Base-by-base conservation (phyloP, 2,113 vertebrate species). In the Tricholaema leucomelas region DNA sequence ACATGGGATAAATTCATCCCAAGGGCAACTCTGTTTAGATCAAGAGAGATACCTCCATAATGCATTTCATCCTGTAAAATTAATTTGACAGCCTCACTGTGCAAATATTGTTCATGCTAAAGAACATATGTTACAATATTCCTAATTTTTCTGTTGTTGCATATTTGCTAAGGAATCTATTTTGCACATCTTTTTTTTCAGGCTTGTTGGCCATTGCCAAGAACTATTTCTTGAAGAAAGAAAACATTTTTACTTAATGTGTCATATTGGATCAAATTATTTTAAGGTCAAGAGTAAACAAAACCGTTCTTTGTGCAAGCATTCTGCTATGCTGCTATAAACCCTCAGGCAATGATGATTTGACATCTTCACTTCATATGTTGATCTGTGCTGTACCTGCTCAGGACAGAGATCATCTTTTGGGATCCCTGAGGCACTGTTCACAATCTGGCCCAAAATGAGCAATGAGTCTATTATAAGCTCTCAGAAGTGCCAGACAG, bases 201-300 rank as follows among this genome's bases (percentile, higher is more conserved):
- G 33, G 50, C 28, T 85, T 82, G 21, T 85, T 93, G 78, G 55
- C 78, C 82, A 81, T 79, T 92, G 91, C 74, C 89, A 93, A 91
- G 36, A 95, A 80, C 42, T 56, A 67, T 92, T 85, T 91, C 40
- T 66, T 48, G 28, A 92, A 81, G 69, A 89, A 91, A 85, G 55
- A 71, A 91, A 93, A 89, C 23, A 90, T 66, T 95, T 91, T 78
- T 91, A 64, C 31, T 67, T 89, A 91, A 40, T 79, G 70, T 74
- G 87, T 87, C 91, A 77, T 36, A 78, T 63, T 55, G 33, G 61
- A 86, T 96, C 77, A 90, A 65, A 88, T 91, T 95, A 50, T 90
- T 92, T 74, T 94, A 88, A 91, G 81, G 69, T 81, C 80, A 78
- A 75, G 58, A 84, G 85, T 91, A 95, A 93, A 91, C 76, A 92